Conservation (phyloP, 2,113 vertebrate species). For the Cyrtonyx montezumae region DNA sequence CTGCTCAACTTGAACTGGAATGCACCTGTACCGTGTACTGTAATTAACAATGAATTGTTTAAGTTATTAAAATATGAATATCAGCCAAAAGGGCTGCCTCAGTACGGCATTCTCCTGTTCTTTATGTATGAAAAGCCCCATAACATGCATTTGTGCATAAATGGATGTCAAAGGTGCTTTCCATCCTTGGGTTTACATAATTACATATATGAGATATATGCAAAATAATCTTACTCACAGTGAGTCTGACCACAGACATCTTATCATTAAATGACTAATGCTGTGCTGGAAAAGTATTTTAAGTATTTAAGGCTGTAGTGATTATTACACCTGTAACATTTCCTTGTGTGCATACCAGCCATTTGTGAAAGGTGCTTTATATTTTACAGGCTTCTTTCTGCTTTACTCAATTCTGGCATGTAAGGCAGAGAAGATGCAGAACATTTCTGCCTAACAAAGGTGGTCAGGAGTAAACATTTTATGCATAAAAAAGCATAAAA, state of each 20-base stretch:
- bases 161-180: slow-evolving; percentile 10
- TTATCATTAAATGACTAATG: neutral
- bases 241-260: neutral
- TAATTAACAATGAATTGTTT: neutral
- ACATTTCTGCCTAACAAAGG: neutral
- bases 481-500: neutral
- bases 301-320: neutral
- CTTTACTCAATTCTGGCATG: neutral
- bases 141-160: neutral
- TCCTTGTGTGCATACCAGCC: neutral
- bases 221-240: neutral
- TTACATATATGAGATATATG: neutral
- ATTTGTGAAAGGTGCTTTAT: neutral
- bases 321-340: neutral
- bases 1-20: neutral
- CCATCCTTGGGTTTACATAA: neutral
- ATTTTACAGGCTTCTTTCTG: neutral
- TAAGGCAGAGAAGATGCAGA: neutral
- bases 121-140: neutral
- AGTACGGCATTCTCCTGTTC: neutral
- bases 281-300: neutral
- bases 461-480: neutral
- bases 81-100: neutral
- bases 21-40: neutral
- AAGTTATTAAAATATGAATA: neutral